Evolutionary conservation across 2,888 invertebrate genomes (phyloP), one percentile per base, ranked within the genome.

Genomic region (Leptinotarsa juncta): DNA sequence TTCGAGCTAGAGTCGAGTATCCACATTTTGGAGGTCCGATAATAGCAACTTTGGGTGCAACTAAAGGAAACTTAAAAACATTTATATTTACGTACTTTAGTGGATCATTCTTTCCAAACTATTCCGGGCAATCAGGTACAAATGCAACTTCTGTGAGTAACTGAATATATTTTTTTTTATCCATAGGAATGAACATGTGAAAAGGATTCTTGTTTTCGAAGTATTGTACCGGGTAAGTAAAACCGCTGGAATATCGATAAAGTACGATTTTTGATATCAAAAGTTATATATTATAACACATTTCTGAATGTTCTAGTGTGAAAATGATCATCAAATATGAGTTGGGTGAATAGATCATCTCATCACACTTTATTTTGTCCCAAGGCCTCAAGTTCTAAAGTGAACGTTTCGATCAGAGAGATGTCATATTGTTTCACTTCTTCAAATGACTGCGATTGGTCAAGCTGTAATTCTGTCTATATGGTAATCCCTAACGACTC

Each of bases 21-120:
- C 93, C 93, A 49, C 90, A 90, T 83, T 91, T 92, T 3, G 92
- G 91, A 23, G 92, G 89, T 7, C 93, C 93, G 67, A 91, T 90
- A 32, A 93, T 84, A 32, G 90, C 88, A 65, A 93, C 85, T 79
- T 89, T 89, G 14, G 91, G 85, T 3, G 91, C 91, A 78, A 90
- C 87, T 73, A 89, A 83, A n/a, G 89, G 88, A 80, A 89, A 90
- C 16, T 84, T 82, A 49, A 86, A 83, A 16, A 90, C 88, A 66
- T 87, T 87, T 42, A 89, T 86, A 73, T 83, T 82, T 10, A 91
- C 84, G 81, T 91, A 93, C 82, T 90, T 90, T 42, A 92, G 81
- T 10, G 93, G 92, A 83, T 92, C 87, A 93, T 93, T 77, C 88
- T 89, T 23, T 80, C 83, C 0, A 90, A 83, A 76, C 89, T 89